phyloP scores from a whole-genome alignment of 64 coral and sea anemone species.

The Platygyra sinensis region DNA sequence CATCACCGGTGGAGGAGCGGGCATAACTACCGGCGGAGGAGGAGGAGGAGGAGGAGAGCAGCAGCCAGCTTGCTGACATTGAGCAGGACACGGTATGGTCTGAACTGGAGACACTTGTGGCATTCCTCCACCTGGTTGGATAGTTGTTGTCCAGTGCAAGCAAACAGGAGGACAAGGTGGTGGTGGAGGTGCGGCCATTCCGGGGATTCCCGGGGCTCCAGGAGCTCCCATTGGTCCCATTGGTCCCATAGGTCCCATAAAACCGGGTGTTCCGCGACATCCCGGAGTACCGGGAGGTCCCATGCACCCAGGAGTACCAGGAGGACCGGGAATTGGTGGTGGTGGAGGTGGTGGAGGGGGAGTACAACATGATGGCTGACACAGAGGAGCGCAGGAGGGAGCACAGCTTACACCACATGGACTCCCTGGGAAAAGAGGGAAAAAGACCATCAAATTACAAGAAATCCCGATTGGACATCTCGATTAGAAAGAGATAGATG shows the following conservation, averaged over 20 bases:
- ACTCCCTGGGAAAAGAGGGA: constrained; percentile 13
- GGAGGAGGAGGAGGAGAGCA: constrained; percentile 22
- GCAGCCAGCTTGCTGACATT: constrained; percentile 35
- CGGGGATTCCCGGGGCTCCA: neutral
- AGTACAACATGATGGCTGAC: constrained; percentile 35
- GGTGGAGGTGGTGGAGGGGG: constrained; percentile 30
- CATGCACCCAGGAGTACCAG: neutral
- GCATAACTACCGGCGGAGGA: neutral
- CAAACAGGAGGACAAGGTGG: constrained; percentile 10
- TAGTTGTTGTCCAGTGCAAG: constrained; percentile 10
- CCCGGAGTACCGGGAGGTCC: constrained; percentile 1
- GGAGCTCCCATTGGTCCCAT: constrained; percentile 16
- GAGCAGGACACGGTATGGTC: constrained; percentile 6
- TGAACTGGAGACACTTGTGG: constrained; percentile 22
- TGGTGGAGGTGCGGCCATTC: neutral
- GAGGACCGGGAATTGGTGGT: neutral
- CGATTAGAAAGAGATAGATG: neutral
- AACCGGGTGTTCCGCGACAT: constrained; percentile 10
- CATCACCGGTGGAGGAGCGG: constrained; percentile 1
- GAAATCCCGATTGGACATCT: neutral
- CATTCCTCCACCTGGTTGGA: constrained; percentile 12
- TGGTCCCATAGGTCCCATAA: constrained; percentile 5
- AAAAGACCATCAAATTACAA: neutral
- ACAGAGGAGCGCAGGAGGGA: constrained; percentile 37
- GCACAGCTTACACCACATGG: constrained; percentile 44